phyloP scores from a whole-genome alignment of 1,140 invertebrate species.

The Anastrepha obliqua region DNA sequence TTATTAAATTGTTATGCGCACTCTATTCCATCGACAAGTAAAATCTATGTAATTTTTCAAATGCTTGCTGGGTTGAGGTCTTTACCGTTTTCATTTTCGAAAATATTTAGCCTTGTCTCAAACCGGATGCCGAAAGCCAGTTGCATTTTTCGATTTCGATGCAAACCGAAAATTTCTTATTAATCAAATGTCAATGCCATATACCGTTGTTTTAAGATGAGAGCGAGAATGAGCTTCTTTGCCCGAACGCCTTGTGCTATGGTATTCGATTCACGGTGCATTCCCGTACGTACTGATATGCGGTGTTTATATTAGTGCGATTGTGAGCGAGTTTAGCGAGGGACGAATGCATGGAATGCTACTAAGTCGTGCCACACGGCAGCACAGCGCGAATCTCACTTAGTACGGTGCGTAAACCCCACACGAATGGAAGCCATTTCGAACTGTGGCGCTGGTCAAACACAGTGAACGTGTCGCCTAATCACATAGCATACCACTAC shows the following conservation, averaged over 20 bases:
- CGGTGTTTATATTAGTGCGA: background rate
- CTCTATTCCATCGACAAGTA: too few relatives aligned
- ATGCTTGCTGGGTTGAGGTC: too few relatives aligned
- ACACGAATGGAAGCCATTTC: conserved; percentile 45
- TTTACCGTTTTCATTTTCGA: background rate
- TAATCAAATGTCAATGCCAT: too few relatives aligned
- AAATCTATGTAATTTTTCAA: too few relatives aligned
- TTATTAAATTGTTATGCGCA: too few relatives aligned
- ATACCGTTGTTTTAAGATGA: background rate
- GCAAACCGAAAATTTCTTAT: too few relatives aligned
- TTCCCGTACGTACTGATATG: background rate
- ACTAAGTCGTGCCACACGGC: background rate
- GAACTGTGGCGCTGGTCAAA: conserved; percentile 47
- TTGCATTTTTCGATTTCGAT: conserved; percentile 20
- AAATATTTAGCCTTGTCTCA: background rate
- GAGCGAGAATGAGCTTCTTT: too few relatives aligned
- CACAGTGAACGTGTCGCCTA: conserved; percentile 14
- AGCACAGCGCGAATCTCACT: conserved; percentile 14
- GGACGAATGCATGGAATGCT: background rate
- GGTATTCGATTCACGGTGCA: conserved; percentile 31
- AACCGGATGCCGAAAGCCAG: background rate
- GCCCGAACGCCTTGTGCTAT: background rate
- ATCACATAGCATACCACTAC: conserved; percentile 31
- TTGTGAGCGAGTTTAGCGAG: background rate
- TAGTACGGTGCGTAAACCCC: conserved; percentile 51